Percentiles rank a stretch among this genome's conserved stretches.
These are phyloP conservation scores for Rugalucina vietnamica DNA, from an alignment of 2,888 invertebrate genomes.

Conservation along the genomic window DNA sequence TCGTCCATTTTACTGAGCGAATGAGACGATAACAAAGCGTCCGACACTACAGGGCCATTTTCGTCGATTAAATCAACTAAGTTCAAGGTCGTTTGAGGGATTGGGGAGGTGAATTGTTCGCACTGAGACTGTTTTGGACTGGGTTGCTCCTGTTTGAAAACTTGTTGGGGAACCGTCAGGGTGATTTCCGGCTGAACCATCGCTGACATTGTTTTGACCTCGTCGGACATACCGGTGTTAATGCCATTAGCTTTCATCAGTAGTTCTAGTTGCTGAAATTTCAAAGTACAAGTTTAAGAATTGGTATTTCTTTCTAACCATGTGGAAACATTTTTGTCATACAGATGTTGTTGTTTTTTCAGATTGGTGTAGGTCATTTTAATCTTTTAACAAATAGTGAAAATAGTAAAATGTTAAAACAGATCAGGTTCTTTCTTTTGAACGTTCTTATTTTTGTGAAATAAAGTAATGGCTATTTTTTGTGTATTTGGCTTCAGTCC, in stretches of 20 bases:
- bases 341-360: too few species aligned
- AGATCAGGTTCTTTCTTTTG: too few species aligned
- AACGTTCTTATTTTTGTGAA: too few species aligned
- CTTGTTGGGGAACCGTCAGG: neutral
- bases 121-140: conserved; percentile 13
- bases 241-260: conserved; percentile 76
- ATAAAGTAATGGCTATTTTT: too few species aligned
- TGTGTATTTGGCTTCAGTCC: too few species aligned
- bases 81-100: conserved; percentile 40
- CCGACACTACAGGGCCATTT: conserved; percentile 74
- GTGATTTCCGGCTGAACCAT: conserved; percentile 48
- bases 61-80: conserved; percentile 73
- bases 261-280: conserved; percentile 79
- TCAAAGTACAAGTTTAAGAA: too few species aligned
- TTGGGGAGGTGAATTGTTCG: conserved; percentile 3
- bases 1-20: conserved; percentile 71
- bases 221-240: conserved; percentile 63
- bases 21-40: conserved; percentile 78
- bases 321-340: too few species aligned
- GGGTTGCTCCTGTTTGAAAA: conserved; percentile 34
- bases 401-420: too few species aligned
- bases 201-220: conserved; percentile 56
- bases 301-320: too few species aligned
- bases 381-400: too few species aligned
- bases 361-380: too few species aligned